phyloP scores from a whole-genome alignment of 2,797 vertebrate genomes.

The Chaunax sp. region DNA sequence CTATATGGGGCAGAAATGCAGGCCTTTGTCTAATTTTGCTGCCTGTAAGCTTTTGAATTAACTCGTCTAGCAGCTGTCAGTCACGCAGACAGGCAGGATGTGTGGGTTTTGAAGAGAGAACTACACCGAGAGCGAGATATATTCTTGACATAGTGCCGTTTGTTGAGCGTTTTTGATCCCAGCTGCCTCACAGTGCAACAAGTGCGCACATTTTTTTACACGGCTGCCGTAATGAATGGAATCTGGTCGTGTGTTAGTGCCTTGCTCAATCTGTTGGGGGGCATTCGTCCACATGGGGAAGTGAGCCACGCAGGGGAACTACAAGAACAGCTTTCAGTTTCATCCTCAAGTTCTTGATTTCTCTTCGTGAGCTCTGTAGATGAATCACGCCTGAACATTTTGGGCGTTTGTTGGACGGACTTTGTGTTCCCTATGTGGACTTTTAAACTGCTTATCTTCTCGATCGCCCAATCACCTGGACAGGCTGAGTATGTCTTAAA shows the following conservation, averaged over 20 bases:
- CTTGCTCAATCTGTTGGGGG: conserved; percentile 26
- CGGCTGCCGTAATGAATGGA: conserved; percentile 31
- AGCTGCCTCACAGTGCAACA: conserved; percentile 34
- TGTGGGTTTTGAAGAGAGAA: conserved; percentile 29
- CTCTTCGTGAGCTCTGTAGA: background rate
- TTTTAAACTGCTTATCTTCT: conserved; percentile 1
- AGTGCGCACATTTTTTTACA: conserved; percentile 11
- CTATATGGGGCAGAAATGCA: conserved; percentile 50
- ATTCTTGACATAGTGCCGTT: conserved; percentile 54
- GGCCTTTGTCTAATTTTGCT: conserved; percentile 56
- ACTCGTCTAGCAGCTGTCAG: conserved; percentile 53
- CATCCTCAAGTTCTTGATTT: conserved; percentile 28
- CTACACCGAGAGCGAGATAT: conserved; percentile 25
- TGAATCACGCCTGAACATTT: conserved; percentile 2
- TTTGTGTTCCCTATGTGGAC: background rate
- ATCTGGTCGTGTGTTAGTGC: conserved; percentile 3
- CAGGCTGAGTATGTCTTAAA: background rate
- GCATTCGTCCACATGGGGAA: conserved; percentile 21
- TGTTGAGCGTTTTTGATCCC: conserved; percentile 49
- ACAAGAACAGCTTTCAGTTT: conserved; percentile 11
- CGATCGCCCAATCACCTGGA: background rate
- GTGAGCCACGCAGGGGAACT: background rate
- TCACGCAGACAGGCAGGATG: conserved; percentile 41
- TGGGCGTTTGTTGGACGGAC: background rate
- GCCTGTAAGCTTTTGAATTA: conserved; percentile 43